These are phyloP conservation scores for Lasius platythorax DNA, from an alignment of 2,888 invertebrate genomes.

Conservation along the genomic window DNA sequence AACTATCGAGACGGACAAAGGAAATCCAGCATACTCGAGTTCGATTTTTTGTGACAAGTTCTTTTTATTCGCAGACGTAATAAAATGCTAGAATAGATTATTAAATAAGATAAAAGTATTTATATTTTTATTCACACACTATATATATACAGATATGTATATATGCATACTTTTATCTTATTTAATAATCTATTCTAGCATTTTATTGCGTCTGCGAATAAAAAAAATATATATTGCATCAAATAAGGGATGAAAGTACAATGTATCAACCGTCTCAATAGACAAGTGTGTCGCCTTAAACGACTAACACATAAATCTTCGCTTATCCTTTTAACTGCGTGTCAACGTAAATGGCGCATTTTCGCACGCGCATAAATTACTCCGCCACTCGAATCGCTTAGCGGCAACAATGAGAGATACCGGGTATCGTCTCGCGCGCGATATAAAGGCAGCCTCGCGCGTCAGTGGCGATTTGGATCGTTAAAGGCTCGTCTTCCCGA, in stretches of 20 bases:
- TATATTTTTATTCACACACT: background rate
- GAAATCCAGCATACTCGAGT: background rate
- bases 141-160: background rate
- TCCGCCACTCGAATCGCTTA: slow-evolving; percentile 27
- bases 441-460: slow-evolving; percentile 23
- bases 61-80: background rate
- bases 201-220: no score
- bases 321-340: slow-evolving; percentile 47
- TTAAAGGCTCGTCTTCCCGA: slow-evolving; percentile 69
- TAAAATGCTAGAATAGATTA: slow-evolving; percentile 9
- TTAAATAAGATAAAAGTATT: background rate
- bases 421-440: background rate
- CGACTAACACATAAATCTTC: slow-evolving; percentile 53
- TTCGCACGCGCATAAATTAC: slow-evolving; percentile 42
- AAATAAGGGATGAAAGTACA: background rate
- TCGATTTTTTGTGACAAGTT: background rate
- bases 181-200: no score
- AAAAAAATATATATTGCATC: background rate
- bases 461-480: slow-evolving; percentile 53
- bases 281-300: slow-evolving; percentile 49
- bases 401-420: slow-evolving; percentile 39
- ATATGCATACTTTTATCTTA: background rate
- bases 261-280: slow-evolving; percentile 26
- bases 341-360: slow-evolving; percentile 38
- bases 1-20: slow-evolving; percentile 35